Evolutionary conservation across 2,888 invertebrate species (phyloP), one percentile per base, ranked within the genome.

Genomic region (Microplitis manilae): DNA sequence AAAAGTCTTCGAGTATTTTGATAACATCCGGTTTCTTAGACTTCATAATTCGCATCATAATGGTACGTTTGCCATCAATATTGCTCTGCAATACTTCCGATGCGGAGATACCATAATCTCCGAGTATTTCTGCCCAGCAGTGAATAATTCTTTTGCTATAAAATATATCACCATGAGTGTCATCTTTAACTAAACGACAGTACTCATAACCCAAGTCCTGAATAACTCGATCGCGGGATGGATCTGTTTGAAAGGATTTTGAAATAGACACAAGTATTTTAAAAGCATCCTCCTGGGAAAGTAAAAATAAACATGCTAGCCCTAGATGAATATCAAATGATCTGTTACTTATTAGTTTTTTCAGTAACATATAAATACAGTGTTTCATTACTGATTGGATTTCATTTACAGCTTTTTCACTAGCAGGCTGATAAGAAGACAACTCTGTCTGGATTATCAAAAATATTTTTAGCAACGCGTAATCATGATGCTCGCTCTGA

Each of bases 1-100:
- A 92, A 80, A 90, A 92, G 62, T 91, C 89, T 73, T 86, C 81
- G 7, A 92, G 83, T n/a, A 88, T 80, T 7, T 85, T 77, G n/a
- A 90, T 77, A 17, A 82, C 77, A 62, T 86, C 79, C 5, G 85
- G 80, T n/a, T 83, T 84, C 8, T 83, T 81, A 0, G 82, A 85
- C 30, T 73, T 81, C 83, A 86, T 85, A 9, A 89, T 81, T 40
- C 84, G 81, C 79, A 87, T 83, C 40, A 89, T 80, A 76, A 90
- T 84, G 74, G 86, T 79, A 38, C 83, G 82, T 76, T 85, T 87
- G 30, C 80, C 79, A 17, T 81, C 83, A 73, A 83, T 82, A 62
- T 84, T 80, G 41, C 85, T 87, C 69, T 81, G 82, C 65, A 89
- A 82, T 68, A 87, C 80, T 73, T 90, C 90, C 87, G 30, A 30